Evolutionary conservation across 2,888 invertebrate genomes (phyloP).

Genomic region (Lathronympha strigana): DNA sequence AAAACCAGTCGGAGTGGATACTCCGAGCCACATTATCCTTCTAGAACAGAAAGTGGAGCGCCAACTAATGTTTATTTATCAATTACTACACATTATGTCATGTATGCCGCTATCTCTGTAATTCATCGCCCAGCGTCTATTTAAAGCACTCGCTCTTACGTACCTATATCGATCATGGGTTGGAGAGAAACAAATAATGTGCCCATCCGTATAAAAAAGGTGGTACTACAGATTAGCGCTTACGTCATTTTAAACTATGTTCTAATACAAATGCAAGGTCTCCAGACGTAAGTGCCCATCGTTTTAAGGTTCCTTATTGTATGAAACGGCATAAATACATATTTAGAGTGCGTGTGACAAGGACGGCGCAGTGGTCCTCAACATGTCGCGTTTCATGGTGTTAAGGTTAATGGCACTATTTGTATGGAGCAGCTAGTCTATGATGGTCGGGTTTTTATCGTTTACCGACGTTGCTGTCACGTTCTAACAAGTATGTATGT

Average conservation of each 20-base stretch:
- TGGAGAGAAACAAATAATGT: slow-evolving; percentile 42
- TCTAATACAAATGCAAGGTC: neutral
- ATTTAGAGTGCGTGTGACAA: slow-evolving; percentile 43
- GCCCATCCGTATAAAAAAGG: neutral
- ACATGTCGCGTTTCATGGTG: slow-evolving; percentile 70
- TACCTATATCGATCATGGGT: slow-evolving; percentile 49
- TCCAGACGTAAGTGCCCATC: neutral
- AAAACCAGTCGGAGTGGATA: slow-evolving; percentile 22
- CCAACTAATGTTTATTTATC: slow-evolving; percentile 63
- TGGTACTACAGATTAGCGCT: neutral
- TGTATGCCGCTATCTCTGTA: slow-evolving; percentile 65
- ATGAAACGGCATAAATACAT: neutral
- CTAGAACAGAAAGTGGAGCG: slow-evolving; percentile 42
- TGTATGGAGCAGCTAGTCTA: slow-evolving; percentile 69
- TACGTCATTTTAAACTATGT: neutral
- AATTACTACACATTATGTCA: slow-evolving; percentile 72
- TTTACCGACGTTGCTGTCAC: too few species aligned
- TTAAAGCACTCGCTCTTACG: slow-evolving; percentile 48
- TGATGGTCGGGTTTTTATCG: too few species aligned
- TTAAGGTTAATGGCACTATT: slow-evolving; percentile 80
- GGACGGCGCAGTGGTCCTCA: slow-evolving; percentile 56
- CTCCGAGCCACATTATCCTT: slow-evolving; percentile 23
- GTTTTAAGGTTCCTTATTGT: neutral
- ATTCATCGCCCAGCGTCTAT: slow-evolving; percentile 65
- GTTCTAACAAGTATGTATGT: too few species aligned